phyloP scores from a whole-genome alignment of 2,888 invertebrate genomes.

The Orthosia gracilis region DNA sequence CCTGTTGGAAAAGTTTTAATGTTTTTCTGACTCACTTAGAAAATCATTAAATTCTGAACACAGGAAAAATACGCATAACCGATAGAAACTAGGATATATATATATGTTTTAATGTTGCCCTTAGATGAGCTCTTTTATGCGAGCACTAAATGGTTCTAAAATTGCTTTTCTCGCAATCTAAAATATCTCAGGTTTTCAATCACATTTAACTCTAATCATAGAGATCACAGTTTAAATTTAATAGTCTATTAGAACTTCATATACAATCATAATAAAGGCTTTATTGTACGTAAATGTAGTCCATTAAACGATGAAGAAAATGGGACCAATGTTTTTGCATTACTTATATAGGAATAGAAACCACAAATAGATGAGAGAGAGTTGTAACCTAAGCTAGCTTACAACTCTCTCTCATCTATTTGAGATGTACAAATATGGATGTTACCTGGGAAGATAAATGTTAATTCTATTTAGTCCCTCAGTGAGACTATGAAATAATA shows the following conservation, averaged over 20 bases:
- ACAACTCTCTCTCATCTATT: no score
- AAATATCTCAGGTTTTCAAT: neutral
- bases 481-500: no score
- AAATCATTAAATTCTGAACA: neutral
- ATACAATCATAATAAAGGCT: neutral
- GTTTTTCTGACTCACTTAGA: neutral
- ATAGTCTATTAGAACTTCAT: neutral
- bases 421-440: neutral
- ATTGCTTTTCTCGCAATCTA: slow-evolving; percentile 3
- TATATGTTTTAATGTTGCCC: no score
- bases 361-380: neutral
- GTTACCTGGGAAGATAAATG: no score
- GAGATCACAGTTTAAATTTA: neutral
- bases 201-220: slow-evolving; percentile 1
- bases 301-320: slow-evolving; percentile 16
- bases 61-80: neutral
- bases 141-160: neutral
- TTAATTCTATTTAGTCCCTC: no score
- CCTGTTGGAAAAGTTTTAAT: neutral
- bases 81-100: neutral
- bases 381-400: neutral
- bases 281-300: slow-evolving; percentile 24
- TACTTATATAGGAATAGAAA: neutral
- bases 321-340: neutral
- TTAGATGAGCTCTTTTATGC: neutral